Evolutionary conservation across 1,140 invertebrate genomes (phyloP), one percentile per base, ranked within the genome.

Genomic region (Pemphigus obesinymphae): DNA sequence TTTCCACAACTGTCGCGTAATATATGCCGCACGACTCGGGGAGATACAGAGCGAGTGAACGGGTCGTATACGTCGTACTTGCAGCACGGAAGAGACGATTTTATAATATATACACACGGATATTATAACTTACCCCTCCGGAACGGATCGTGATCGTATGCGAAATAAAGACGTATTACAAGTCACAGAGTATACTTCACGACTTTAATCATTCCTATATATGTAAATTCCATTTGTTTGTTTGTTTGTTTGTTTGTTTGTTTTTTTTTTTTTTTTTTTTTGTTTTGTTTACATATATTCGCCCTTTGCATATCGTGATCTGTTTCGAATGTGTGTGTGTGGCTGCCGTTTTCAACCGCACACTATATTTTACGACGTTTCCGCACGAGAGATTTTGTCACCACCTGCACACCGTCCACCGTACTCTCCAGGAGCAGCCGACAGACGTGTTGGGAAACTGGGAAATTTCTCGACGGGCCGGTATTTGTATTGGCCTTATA

Each of bases 131-230:
- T 31, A 45, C 55, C 55, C 55, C 73, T 50, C 53, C 73, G 75
- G 50, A 78, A 53, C 37, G 53, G 55, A 61, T 80, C 76, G 76
- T 80, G 76, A 80, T 80, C 55, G 76, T 43, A 80, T 43, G 45
- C 70, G 76, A 80, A 80, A 80, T 80, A 61, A 80, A 80, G 76
- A 80, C 55, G 37, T 80, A 80, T 80, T 80, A 61, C 70, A 50
- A 73, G 66, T 40, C 31, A 29, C 45, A 15, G 26, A 23, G 31
- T 73, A 73, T 26, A 80, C 34, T 80, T 80, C 76, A 80, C 76
- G 76, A 80, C 76, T 63, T 45, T 43, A 31, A 3, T 40, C 11
- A 17, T 48, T 72, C 23, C 13, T 45, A 48, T 31, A 48, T 72
- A 15, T 15, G 23, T n/a, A 20, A 40, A 40, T 40, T 40, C 68